These are phyloP conservation scores for Parnassius orleans DNA, from an alignment of 2,888 invertebrate species.

Conservation along the genomic window DNA sequence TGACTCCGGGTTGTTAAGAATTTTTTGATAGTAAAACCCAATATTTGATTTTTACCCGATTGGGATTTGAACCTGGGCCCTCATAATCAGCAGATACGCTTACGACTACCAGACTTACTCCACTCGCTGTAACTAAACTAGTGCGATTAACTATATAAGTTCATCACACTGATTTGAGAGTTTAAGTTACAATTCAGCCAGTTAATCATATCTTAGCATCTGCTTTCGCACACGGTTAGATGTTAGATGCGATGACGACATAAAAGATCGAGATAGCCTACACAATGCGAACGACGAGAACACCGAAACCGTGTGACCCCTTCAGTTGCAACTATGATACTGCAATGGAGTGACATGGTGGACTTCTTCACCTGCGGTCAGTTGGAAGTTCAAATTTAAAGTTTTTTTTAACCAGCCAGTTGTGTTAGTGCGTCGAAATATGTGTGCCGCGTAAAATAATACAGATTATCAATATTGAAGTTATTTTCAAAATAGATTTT, in stretches of 20 bases:
- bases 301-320: slow-evolving; percentile 55
- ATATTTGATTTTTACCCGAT: too few relatives aligned
- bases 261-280: slow-evolving; percentile 58
- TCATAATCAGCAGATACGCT: too few relatives aligned
- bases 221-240: slow-evolving; percentile 43
- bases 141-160: too few relatives aligned
- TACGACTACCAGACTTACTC: too few relatives aligned
- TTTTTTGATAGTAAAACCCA: too few relatives aligned
- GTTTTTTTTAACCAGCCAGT: slow-evolving; percentile 30
- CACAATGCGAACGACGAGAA: slow-evolving; percentile 48
- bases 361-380: slow-evolving; percentile 72
- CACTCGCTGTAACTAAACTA: too few relatives aligned
- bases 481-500: background rate
- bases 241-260: slow-evolving; percentile 38
- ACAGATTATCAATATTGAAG: slow-evolving; percentile 4
- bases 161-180: slow-evolving; percentile 24
- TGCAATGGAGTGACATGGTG: slow-evolving; percentile 77
- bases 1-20: too few relatives aligned
- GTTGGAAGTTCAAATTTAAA: slow-evolving; percentile 46
- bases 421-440: slow-evolving; percentile 23
- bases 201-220: slow-evolving; percentile 31
- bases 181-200: slow-evolving; percentile 54
- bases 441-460: slow-evolving; percentile 1
- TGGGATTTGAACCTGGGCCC: too few relatives aligned
- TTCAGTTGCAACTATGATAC: slow-evolving; percentile 73